Percentiles rank a stretch among this genome's conserved stretches.
These are phyloP conservation scores for Hyposmocoma kahamanoa DNA, from an alignment of 1,140 invertebrate species.

Conservation along the genomic window DNA sequence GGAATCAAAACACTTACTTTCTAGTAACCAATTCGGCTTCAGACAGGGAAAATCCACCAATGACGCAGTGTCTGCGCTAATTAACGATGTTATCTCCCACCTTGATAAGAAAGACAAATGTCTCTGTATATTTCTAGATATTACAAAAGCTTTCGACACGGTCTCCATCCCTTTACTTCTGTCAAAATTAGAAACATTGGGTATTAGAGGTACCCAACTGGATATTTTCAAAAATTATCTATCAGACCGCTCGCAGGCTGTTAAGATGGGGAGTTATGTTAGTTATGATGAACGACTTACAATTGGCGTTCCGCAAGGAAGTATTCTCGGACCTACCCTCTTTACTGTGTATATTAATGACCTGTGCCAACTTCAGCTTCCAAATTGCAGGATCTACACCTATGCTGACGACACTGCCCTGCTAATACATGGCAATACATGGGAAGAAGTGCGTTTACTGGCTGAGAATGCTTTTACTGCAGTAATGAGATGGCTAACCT, in stretches of 20 bases:
- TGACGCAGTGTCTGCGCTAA: constrained; percentile 5
- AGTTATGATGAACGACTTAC: not conserved
- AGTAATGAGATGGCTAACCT: not conserved
- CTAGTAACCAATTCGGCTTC: constrained; percentile 11
- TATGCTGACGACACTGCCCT: constrained; percentile 10
- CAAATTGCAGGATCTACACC: not conserved
- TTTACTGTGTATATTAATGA: constrained; percentile 8
- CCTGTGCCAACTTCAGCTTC: not conserved
- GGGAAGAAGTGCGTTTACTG: not conserved
- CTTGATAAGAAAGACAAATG: constrained; percentile 2
- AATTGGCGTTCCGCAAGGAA: constrained; percentile 2
- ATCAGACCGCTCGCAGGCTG: not conserved
- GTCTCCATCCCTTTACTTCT: constrained; percentile 4
- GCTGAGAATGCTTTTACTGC: not conserved
- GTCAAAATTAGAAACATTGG: not conserved
- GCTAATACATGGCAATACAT: not conserved
- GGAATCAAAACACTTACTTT: constrained; percentile 1
- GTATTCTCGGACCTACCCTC: constrained; percentile 5
- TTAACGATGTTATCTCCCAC: not conserved
- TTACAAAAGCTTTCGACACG: constrained; percentile 12
- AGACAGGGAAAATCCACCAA: not conserved
- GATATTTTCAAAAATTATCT: constrained; percentile 1
- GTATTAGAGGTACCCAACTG: constrained; percentile 1
- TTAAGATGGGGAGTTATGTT: not conserved
- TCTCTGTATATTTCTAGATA: constrained; percentile 4